Base-by-base conservation (phyloP, 2,113 vertebrate species). In the Odontophorus gujanensis region DNA sequence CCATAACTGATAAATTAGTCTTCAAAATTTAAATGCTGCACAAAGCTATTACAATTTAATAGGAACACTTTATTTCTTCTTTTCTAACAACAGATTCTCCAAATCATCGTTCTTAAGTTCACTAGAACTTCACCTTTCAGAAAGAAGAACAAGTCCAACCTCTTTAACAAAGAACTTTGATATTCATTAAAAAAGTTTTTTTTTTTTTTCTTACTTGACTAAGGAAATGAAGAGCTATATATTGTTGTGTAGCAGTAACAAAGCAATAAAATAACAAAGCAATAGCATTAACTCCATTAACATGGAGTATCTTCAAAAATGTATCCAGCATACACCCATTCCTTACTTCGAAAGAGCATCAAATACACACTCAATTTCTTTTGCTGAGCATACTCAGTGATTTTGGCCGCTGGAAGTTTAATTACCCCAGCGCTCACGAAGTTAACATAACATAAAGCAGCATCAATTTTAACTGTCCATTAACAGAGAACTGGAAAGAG, bases 311-410 rank as follows among this genome's bases (percentile, higher is more conserved):
- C n/a, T 81, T 75, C 51, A 72, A 75, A 88, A 73, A 85, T 53
- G 9, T 11, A 87, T 36, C 32, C 45, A 58, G 13, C 2, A 7
- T 38, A 51, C 5, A 42, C 1, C 2, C 1, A 0, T 62, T 45
- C 12, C 48, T 75, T 58, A 71, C 45, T 62, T 82, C 68, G 34
- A 90, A 68, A 77, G 8, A 7, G 6, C 43, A 63, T 30, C 13
- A 87, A 81, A 90, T 91, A 13, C 12, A 89, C 11, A 58, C 26
- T 14, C n/a, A 53, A 42, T 9, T 69, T 34, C 3, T 65, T 87
- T 62, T 67, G 13, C 24, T 34, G 5, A 40, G 8, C 40, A 59
- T 40, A 72, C 15, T 61, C 20, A 25, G 21, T 67, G 34, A 8
- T 71, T 93, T 76, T 83, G 34, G 55, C 4, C 42, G 81, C 32